Evolutionary conservation across 2,888 invertebrate species (phyloP), one percentile per base, ranked within the genome.

Genomic region (Anodontia alba): DNA sequence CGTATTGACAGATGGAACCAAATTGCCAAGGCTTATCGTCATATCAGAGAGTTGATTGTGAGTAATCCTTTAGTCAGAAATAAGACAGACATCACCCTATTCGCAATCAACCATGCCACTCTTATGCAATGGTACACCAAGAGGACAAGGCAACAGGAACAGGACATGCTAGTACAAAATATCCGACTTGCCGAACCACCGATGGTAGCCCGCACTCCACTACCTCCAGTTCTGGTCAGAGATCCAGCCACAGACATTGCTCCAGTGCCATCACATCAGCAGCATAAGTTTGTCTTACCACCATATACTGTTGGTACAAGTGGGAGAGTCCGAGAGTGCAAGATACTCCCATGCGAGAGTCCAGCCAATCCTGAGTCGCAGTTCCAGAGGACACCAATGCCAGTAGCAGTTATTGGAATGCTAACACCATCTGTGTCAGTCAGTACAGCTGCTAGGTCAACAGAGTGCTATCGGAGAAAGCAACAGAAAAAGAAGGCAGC

Each of bases 161-260:
- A 54, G 15, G 54, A 57, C n/a, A 76, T 81, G n/a, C 29, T 84
- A 49, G 77, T 76, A 38, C 78, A 79, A 68, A 69, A 72, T n/a
- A 66, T 81, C 29, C n/a, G 66, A 15, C 42, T 84, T 0, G 26
- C 73, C 10, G 43, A 26, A 38, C 81, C 77, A 10, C 49, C 69
- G 15, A 51, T 79, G 70, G 51, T 70, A 36, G 72, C 77, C 5
- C 12, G 15, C 20, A 36, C 12, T 15, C 33, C 49, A 1, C 62
- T 80, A 5, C 76, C 81, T 20, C 38, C 43, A 57, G 23, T n/a
- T n/a, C 67, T n/a, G 67, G 38, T 26, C 31, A 7, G 20, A n/a
- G 62, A 72, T 17, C 51, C 75, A 26, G 31, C 12, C 10, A n/a
- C 15, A 0, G 36, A 72, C 23, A 26, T 7, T 10, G 3, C 57